Base-by-base conservation (phyloP, 2,888 invertebrate species). In the Celastrina argiolus region DNA sequence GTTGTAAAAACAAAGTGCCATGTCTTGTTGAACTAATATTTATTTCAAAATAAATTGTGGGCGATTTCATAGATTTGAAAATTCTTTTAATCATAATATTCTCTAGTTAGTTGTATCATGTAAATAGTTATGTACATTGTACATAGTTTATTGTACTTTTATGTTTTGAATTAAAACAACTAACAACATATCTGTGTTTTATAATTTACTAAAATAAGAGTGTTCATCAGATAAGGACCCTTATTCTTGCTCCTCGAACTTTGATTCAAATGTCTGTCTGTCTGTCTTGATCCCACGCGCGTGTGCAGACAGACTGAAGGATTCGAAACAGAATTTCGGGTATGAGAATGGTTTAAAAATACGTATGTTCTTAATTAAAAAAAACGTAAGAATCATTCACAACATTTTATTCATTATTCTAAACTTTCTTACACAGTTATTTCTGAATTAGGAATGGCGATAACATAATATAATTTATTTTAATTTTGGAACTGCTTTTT, bases 401-500 rank as follows among this genome's bases (percentile, higher is more conserved):
- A 84, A 83, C 82, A 85, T 80, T 83, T 84, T 82, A 82, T 81
- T 64, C n/a, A 34, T 36, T 81, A 74, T 70, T n/a, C n/a, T 75
- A 75, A 74, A 81, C 80, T 83, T 81, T 76, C 82, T 81, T 78
- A 66, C 66, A 70, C 42, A 63, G 67, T 69, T 75, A 70, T 72
- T 39, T 26, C 56, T 31, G 6, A 58, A 58, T 31, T 36, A 36
- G 61, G 39, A 61, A 61, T 61, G 61, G 14, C 12, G 10, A 10
- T 34, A 31, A 59, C n/a, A 59, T 10, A n/a, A 16, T 31, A 10
- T 16, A 18, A 34, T 16, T 31, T 59, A 5, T 34, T 59, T 34
- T 12, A 59, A 34, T 59, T 58, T 34, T 59, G 31, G 16, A 34
- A 58, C n/a, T 16, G 58, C 8, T 45, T 12, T 51, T 51, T 45